Base-by-base conservation (phyloP, 2,113 vertebrate genomes). In the Peromyscus leucopus region DNA sequence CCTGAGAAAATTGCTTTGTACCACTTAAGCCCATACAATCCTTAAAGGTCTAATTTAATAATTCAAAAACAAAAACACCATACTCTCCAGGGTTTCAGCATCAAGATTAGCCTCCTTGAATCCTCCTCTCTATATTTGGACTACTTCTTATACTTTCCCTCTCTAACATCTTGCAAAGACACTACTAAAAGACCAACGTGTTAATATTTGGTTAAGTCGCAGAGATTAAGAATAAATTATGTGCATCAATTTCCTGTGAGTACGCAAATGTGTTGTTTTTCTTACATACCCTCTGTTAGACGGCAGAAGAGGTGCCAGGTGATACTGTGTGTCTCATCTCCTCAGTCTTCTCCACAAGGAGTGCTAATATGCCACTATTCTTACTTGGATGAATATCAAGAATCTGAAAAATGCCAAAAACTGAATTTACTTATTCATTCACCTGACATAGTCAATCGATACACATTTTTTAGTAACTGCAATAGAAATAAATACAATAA, bases 1-100 rank as follows among this genome's bases (percentile, higher is more conserved):
- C 86, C 94, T 85, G 71, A 97, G 93, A 97, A 97, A 95, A 92
- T 61, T 33, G 55, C 61, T 76, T 65, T 82, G 12, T n/a, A 84
- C 31, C 33, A 93, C n/a, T 15, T 93, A 65, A 95, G 67, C 2
- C 80, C 74, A 4, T 39, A 15, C 0, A 71, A 51, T 46, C 36
- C 65, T 86, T 89, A 74, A 88, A 89, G 48, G 46, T 84, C 94
- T 13, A 85, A 84, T 7, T 86, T 91, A 93, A 91, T 91, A 93
- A 69, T 79, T 86, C 78, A 69, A 63, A 94, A 90, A 93, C 76
- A 83, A 96, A 96, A 95, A 61, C 24, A 21, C 8, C 63, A 80
- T 63, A 36, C 5, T 63, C 48, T 10, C 26, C 90, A 96, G 31
- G 72, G 12, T 83, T 48, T 91, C 69, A 84, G 55, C 48, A 83